Conservation (phyloP, 2,797 vertebrate genomes). For the Tiaroga cobitis region DNA sequence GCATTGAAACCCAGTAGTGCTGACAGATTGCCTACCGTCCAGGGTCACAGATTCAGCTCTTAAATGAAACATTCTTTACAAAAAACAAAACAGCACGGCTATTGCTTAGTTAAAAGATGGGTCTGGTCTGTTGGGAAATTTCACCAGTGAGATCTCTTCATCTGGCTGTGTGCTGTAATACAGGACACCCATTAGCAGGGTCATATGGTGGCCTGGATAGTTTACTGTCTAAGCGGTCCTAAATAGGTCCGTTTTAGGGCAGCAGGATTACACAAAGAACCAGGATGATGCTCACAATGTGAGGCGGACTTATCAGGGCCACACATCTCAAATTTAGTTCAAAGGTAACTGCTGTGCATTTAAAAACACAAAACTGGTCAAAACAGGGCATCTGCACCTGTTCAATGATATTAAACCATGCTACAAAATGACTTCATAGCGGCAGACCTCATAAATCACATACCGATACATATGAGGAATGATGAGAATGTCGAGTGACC, state of each 20-base stretch:
- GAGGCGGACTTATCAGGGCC: conserved; percentile 18
- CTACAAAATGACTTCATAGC: conserved; percentile 18
- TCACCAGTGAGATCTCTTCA: conserved; percentile 27
- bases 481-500: conserved; percentile 37
- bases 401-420: conserved; percentile 18
- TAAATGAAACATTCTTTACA: neutral
- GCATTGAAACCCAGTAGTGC: neutral
- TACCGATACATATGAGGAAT: conserved; percentile 25
- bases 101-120: conserved; percentile 29
- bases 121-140: conserved; percentile 22
- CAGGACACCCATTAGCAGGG: conserved; percentile 37
- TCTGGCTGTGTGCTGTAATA: conserved; percentile 41
- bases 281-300: conserved; percentile 31
- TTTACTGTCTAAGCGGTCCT: conserved; percentile 53
- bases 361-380: neutral
- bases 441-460: conserved; percentile 30
- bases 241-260: conserved; percentile 55
- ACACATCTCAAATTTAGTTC: conserved; percentile 17
- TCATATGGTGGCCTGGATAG: conserved; percentile 57
- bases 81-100: neutral
- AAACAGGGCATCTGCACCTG: conserved; percentile 8
- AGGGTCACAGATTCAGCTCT: conserved; percentile 8
- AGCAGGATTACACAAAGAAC: conserved; percentile 51
- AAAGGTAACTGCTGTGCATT: neutral
- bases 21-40: conserved; percentile 11